phyloP scores from a whole-genome alignment of 2,888 invertebrate genomes.

The Agriotes lineatus region DNA sequence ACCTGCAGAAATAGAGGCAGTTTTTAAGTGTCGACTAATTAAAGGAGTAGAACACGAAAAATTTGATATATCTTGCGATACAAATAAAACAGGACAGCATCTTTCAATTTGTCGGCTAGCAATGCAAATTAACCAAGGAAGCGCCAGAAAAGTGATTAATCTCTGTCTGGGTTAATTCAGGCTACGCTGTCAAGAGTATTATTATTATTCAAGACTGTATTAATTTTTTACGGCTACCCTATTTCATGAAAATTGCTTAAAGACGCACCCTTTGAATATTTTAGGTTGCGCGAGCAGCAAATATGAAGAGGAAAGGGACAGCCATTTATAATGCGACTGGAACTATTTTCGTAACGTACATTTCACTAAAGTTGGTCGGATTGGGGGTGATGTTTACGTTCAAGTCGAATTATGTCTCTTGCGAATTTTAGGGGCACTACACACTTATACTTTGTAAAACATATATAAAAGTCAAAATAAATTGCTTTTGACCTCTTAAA shows the following conservation, averaged over 20 bases:
- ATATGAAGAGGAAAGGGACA: constrained; percentile 26
- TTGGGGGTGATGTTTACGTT: no score
- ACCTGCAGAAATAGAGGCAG: not conserved
- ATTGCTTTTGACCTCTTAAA: no score
- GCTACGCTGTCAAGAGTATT: constrained; percentile 41
- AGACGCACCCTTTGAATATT: constrained; percentile 39
- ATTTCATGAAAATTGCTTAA: constrained; percentile 40
- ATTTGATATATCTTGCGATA: constrained; percentile 4
- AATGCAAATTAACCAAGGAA: constrained; percentile 42
- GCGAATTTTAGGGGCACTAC: no score
- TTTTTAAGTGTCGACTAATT: not conserved
- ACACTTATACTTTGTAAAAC: no score
- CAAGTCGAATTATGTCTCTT: no score
- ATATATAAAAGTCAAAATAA: no score
- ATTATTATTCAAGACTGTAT: constrained; percentile 43
- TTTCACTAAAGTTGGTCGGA: constrained; percentile 3
- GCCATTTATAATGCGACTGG: constrained; percentile 36
- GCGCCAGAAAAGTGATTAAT: constrained; percentile 42
- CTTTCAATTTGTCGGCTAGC: constrained; percentile 42
- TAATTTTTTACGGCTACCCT: constrained; percentile 40
- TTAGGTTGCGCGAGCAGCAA: constrained; percentile 36
- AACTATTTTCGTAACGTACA: constrained; percentile 29
- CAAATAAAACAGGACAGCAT: constrained; percentile 33
- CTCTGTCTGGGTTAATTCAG: constrained; percentile 40
- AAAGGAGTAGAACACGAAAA: not conserved